Evolutionary conservation across 2,888 invertebrate species (phyloP).

Genomic region (Troilus luridus): DNA sequence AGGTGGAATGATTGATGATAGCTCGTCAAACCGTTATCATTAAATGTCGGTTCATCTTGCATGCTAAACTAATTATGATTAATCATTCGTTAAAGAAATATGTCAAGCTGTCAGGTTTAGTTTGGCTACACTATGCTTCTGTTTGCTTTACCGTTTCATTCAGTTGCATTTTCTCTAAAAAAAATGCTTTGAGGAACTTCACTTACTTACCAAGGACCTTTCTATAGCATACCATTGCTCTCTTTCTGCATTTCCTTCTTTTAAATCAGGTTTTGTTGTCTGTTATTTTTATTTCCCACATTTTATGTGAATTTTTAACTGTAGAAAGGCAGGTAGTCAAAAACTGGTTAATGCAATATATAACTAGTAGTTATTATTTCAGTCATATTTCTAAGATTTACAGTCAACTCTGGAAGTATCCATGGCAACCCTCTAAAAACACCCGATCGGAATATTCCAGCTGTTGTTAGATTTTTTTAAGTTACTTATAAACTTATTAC

Average conservation of each 20-base stretch:
- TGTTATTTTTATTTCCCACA: no score
- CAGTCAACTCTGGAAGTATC: no score
- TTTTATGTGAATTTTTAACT: no score
- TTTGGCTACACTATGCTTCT: not conserved
- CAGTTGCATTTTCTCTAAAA: not conserved
- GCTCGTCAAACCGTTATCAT: constrained; percentile 26
- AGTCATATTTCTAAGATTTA: no score
- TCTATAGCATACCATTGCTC: not conserved
- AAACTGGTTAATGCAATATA: no score
- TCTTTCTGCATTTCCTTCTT: not conserved
- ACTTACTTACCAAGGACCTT: not conserved
- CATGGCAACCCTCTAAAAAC: no score
- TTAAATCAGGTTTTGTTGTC: not conserved
- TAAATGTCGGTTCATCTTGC: constrained; percentile 39
- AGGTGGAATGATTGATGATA: constrained; percentile 35
- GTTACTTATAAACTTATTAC: no score
- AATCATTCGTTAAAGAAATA: constrained; percentile 13
- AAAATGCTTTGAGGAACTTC: not conserved
- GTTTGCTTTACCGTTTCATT: not conserved
- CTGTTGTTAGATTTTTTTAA: no score
- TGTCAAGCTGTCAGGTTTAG: not conserved
- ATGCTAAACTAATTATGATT: constrained; percentile 34
- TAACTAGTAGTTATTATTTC: no score
- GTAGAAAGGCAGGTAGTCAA: no score
- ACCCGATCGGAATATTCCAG: no score